Conservation (phyloP, 2,113 vertebrate genomes). For the Pseudorectes ferrugineus region DNA sequence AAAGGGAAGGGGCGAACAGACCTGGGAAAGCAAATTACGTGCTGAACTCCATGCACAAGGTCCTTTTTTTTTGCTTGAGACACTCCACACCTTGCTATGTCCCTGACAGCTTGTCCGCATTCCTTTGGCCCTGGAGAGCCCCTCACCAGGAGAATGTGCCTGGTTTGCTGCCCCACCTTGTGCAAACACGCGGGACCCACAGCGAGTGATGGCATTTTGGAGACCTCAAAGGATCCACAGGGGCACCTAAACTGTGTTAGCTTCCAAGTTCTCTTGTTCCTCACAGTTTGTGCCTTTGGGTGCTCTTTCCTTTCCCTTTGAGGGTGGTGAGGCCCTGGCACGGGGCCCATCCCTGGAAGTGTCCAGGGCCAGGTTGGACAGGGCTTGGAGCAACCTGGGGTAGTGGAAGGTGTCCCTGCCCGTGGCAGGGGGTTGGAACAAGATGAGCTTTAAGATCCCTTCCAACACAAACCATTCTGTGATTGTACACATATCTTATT, state of each 20-base stretch:
- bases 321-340: not conserved
- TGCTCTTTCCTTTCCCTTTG: not conserved
- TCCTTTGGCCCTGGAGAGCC: not conserved
- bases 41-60: not conserved
- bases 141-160: not conserved
- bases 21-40: not conserved
- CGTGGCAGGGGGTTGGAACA: not conserved
- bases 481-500: rapidly evolving
- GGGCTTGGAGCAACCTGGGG: not conserved
- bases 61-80: not conserved
- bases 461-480: not conserved
- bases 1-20: not conserved
- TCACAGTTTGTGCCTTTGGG: not conserved
- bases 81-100: not conserved
- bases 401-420: not conserved
- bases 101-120: not conserved
- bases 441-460: not conserved
- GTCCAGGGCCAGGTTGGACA: rapidly evolving
- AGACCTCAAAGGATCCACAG: not conserved
- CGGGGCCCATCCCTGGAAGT: not conserved
- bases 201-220: rapidly evolving
- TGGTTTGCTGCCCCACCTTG: not conserved
- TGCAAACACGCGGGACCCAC: not conserved
- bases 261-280: not conserved
- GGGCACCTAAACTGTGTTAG: not conserved